Base-by-base conservation (phyloP, 1,140 invertebrate genomes). In the Bombyx mandarina region DNA sequence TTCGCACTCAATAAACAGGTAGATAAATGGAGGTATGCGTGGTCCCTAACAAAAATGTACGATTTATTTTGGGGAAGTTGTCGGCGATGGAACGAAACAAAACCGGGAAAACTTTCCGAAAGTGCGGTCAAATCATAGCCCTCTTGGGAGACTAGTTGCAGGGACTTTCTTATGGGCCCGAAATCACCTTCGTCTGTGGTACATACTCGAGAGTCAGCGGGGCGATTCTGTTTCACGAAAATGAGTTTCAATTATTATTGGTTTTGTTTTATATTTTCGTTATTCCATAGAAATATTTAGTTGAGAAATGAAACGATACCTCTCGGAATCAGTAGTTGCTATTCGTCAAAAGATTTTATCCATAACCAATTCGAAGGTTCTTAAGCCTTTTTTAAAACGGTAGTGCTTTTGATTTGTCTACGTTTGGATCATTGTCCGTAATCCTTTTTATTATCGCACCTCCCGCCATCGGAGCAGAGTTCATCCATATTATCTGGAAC, bases 111-210 rank as follows among this genome's bases (percentile, higher is more conserved):
- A 78, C 57, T 75, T 75, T 67, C 68, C 61, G 63, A 67, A 73
- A 74, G 71, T 75, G 71, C 68, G 75, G 79, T 75, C 72, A 75
- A 74, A 71, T 73, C 67, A 75, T 77, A 58, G 72, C 69, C 66
- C 77, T 63, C 71, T 49, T 10, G 77, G 77, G 74, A 69, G 60
- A 53, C 58, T 58, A 72, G 67, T 70, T 75, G 62, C 55, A 46
- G 44, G 50, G 55, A 73, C 55, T 74, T 75, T 66, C 56, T 61
- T 62, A 66, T 68, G 57, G 60, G 43, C 47, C 54, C 22, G 7
- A 49, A 9, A 12, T 46, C n/a, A 46, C 45, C 45, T 12, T 35
- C 26, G 8, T 12, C n/a, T 46, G n/a, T 6, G 45, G n/a, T 9
- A 2, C 45, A 46, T 9, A 46, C 45, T 47, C 9, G 9, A 47